Conservation (phyloP, 1,140 invertebrate species). For the Ostrea edulis region DNA sequence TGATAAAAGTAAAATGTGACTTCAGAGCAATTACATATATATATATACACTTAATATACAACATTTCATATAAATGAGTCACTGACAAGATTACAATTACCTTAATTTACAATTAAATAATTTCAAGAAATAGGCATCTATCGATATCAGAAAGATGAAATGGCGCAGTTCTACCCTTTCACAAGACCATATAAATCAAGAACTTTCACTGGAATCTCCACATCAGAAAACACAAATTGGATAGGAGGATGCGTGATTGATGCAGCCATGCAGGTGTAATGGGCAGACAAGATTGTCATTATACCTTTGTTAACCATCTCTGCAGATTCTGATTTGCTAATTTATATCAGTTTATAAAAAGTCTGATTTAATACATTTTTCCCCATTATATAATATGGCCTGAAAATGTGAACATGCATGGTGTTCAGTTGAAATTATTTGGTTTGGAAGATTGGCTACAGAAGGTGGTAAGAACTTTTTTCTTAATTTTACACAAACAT, state of each 20-base stretch:
- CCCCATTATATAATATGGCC: neutral
- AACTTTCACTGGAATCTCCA: neutral
- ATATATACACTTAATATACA: no score
- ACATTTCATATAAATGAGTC: no score
- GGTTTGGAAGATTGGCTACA: neutral
- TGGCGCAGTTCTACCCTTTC: neutral
- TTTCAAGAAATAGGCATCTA: no score
- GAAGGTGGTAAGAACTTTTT: neutral
- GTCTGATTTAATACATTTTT: neutral
- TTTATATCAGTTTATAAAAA: slow-evolving; percentile 8
- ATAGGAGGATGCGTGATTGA: neutral
- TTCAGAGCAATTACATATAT: no score
- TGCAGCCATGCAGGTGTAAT: slow-evolving; percentile 2
- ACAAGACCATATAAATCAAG: slow-evolving; percentile 22
- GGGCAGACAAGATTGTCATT: neutral
- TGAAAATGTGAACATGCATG: neutral
- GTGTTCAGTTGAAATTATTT: neutral
- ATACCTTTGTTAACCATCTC: neutral
- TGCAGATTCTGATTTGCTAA: slow-evolving; percentile 5
- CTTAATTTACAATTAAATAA: no score
- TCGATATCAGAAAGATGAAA: neutral
- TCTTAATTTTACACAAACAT: neutral
- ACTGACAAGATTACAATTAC: no score
- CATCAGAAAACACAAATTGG: slow-evolving; percentile 23
- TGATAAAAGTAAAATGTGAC: no score